Conservation (phyloP, 1,140 invertebrate genomes). For the Bacillus rossius region DNA sequence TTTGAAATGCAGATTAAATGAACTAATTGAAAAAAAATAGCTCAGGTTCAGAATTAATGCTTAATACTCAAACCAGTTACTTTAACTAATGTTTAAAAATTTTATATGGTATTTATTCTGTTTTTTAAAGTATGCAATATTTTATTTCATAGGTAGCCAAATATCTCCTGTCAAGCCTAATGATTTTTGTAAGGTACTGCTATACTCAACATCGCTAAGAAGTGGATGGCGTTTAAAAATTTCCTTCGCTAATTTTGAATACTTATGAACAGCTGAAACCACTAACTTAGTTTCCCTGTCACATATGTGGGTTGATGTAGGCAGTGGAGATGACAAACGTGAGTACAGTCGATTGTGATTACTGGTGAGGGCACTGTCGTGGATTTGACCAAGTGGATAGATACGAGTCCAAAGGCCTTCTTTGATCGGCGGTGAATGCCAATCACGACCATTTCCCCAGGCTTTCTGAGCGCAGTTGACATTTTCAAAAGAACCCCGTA, state of each 20-base stretch:
- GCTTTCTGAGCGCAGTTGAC: conserved; percentile 1
- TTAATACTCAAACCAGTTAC: too few relatives aligned
- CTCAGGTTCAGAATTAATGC: too few relatives aligned
- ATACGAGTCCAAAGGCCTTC: conserved; percentile 57
- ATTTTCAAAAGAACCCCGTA: not conserved
- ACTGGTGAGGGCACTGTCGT: not conserved
- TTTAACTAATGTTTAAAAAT: too few relatives aligned
- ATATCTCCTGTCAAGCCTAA: conserved; percentile 2
- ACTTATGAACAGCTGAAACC: conserved; percentile 6
- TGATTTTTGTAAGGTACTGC: not conserved
- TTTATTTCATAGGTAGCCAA: conserved; percentile 7
- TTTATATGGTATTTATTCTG: too few relatives aligned
- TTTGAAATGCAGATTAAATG: too few relatives aligned
- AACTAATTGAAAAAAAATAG: too few relatives aligned
- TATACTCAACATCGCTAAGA: not conserved
- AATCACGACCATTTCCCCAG: conserved; percentile 58
- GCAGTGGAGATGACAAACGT: not conserved
- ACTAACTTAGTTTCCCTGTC: not conserved
- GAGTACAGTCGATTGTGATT: not conserved
- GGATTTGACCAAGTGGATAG: conserved; percentile 40
- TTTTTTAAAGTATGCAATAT: too few relatives aligned
- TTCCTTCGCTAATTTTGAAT: conserved; percentile 1
- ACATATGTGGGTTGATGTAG: not conserved
- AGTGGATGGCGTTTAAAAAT: conserved; percentile 5
- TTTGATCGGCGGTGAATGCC: conserved; percentile 45